These are phyloP conservation scores for Paramormyrops hopkinsi DNA, from an alignment of 2,797 vertebrate species.

Conservation along the genomic window DNA sequence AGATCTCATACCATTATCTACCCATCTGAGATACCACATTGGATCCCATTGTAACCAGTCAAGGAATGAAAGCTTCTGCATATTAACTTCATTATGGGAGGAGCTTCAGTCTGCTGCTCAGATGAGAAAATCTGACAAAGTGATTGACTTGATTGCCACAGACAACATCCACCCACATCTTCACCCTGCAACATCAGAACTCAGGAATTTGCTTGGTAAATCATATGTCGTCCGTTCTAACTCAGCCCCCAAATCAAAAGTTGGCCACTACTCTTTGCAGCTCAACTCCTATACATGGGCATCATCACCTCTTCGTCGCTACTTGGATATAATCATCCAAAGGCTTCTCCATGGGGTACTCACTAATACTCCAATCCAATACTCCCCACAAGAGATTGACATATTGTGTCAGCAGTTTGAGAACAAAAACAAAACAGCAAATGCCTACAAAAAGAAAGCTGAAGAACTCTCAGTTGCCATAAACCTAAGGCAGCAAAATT, in stretches of 20 bases:
- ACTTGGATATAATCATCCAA: conserved; percentile 74
- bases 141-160: conserved; percentile 69
- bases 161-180: conserved; percentile 76
- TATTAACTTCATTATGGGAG: conserved; percentile 65
- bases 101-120: conserved; percentile 54
- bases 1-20: conserved; percentile 63
- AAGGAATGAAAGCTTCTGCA: conserved; percentile 40
- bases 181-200: conserved; percentile 54
- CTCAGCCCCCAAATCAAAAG: conserved; percentile 35
- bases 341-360: conserved; percentile 63
- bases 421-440: conserved; percentile 37
- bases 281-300: conserved; percentile 71
- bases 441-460: conserved; percentile 55
- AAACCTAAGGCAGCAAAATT: conserved; percentile 57
- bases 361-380: conserved; percentile 30
- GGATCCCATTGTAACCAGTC: neutral
- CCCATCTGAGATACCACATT: conserved; percentile 61
- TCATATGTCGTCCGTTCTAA: conserved; percentile 57
- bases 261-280: conserved; percentile 64
- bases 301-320: conserved; percentile 77
- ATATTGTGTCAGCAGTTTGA: conserved; percentile 63
- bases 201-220: conserved; percentile 57
- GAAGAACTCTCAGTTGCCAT: conserved; percentile 56
- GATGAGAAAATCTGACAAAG: conserved; percentile 41
- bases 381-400: conserved; percentile 50